Evolutionary conservation across 1,140 invertebrate species (phyloP), one percentile per base, ranked within the genome.

Genomic region (Drosophila bocqueti): DNA sequence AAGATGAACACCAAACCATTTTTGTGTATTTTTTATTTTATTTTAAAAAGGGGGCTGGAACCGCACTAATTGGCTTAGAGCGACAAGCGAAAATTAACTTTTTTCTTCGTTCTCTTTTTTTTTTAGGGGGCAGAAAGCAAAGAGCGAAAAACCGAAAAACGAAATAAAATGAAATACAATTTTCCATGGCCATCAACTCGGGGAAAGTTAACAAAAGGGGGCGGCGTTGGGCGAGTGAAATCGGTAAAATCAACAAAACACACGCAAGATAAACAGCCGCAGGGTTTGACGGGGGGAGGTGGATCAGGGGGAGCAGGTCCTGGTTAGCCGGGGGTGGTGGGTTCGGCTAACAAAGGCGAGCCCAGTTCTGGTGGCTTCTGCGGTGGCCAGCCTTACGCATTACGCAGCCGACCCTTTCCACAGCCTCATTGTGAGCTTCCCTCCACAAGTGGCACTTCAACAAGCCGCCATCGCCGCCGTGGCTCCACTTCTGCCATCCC

Each of bases 31-130:
- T 43, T 74, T 5, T 36, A 36, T 57, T 55, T 40, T 24, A 26
- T 57, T 52, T 21, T 31, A 29, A 52, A 46, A 8, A 40, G 60
- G 42, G n/a, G 47, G 24, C 15, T 50, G 46, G 49, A 40, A 66
- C 72, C 76, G 69, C 83, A 89, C 85, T 89, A 89, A 89, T 89
- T 89, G 84, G 84, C 84, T 89, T 90, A 89, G 85, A 89, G 84
- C 84, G 84, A 89, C 84, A 89, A 84, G 81, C 85, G 84, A 89
- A 90, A 89, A 89, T 89, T 84, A 89, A 90, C 83, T 89, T 87
- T 87, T 87, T 86, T 76, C 65, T 59, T 67, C 26, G 26, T n/a
- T 49, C 15, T 3, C 0, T 10, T 10, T 15, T 31, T 63, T 68
- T 50, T 26, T 24, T 4, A 16, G 7, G 4, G 13, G 15, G 43